Conservation (phyloP, 2,797 vertebrate genomes). For the Spheniscus humboldti region DNA sequence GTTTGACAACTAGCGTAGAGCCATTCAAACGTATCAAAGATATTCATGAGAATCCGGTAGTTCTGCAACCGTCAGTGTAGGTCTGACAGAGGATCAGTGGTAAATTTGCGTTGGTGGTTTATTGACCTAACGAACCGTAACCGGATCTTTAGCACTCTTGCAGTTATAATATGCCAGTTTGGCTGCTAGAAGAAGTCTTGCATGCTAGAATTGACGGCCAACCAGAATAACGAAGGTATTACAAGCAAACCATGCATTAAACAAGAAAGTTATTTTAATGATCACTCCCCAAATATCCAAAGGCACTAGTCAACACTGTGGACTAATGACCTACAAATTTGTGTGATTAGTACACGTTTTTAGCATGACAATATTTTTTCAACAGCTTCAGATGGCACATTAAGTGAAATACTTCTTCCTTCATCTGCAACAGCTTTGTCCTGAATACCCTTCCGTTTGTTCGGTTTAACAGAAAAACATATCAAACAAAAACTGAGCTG, state of each 20-base stretch:
- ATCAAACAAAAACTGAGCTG: not conserved
- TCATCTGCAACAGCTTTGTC: not conserved
- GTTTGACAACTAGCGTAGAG: not conserved
- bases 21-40: not conserved
- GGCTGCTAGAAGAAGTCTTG: not conserved
- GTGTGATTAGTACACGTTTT: not conserved
- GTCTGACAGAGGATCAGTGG: not conserved
- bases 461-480: not conserved
- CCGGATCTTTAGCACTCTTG: not conserved
- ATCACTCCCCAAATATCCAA: slow-evolving; percentile 45
- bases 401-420: not conserved
- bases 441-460: not conserved
- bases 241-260: not conserved
- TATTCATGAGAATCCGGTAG: fast-evolving
- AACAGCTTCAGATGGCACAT: slow-evolving; percentile 30
- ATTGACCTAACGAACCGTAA: not conserved
- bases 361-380: slow-evolving; percentile 3
- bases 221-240: not conserved
- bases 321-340: slow-evolving; percentile 50
- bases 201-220: fast-evolving
- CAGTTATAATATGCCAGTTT: fast-evolving
- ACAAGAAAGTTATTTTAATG: slow-evolving; percentile 50
- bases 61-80: not conserved
- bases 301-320: slow-evolving; percentile 60
- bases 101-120: not conserved